Percentiles rank a stretch among this genome's conserved stretches.
Evolutionary conservation across 2,797 vertebrate genomes (phyloP).

Genomic region (Antennarius maculatus): DNA sequence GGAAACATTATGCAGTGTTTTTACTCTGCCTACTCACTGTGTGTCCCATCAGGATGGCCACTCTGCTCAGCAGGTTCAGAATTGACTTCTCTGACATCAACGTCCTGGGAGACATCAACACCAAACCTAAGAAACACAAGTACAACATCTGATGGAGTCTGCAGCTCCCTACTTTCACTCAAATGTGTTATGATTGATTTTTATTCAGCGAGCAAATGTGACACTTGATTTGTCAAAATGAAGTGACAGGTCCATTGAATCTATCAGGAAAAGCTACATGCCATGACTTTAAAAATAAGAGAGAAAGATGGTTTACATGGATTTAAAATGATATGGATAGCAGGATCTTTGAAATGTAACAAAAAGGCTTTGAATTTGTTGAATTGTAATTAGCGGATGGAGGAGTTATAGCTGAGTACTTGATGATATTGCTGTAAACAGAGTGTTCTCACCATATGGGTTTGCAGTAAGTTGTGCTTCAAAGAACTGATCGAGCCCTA

Average conservation of each 20-base stretch:
- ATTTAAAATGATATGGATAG: not conserved
- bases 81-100: constrained; percentile 97
- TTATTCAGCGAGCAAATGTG: too few relatives aligned
- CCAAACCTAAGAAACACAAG: constrained; percentile 97
- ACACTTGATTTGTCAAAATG: too few relatives aligned
- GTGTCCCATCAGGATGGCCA: constrained; percentile 88
- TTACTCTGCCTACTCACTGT: not conserved
- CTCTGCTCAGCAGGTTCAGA: constrained; percentile 95
- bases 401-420: not conserved
- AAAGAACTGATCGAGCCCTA: constrained; percentile 96
- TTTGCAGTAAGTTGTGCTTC: constrained; percentile 87
- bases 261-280: too few relatives aligned
- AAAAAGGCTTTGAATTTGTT: not conserved
- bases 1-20: too few relatives aligned
- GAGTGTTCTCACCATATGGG: not conserved
- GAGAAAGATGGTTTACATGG: not conserved
- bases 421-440: too few relatives aligned
- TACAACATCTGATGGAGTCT: constrained; percentile 57
- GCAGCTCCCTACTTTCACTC: not conserved
- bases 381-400: too few relatives aligned
- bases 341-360: not conserved
- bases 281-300: not conserved
- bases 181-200: too few relatives aligned
- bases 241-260: too few relatives aligned
- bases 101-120: constrained; percentile 98